Base-by-base conservation (phyloP, 1,140 invertebrate species). In the Temnothorax longispinosus region DNA sequence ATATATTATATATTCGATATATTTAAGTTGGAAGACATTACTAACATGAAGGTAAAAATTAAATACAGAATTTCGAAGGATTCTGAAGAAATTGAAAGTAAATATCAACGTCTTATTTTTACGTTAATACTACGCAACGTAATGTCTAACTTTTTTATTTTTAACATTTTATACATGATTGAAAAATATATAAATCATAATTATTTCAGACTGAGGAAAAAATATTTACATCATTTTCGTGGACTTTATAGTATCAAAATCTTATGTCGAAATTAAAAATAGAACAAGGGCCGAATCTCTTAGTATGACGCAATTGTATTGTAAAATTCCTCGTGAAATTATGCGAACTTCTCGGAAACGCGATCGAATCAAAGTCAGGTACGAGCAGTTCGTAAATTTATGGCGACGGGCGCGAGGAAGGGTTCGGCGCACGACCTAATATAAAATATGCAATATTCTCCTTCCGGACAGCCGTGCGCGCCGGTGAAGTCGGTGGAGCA, bases 371-470 rank as follows among this genome's bases (percentile, higher is more conserved):
- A 84, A 84, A 84, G 80, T 84, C 54, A 75, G 56, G 54, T 84
- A 75, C 54, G 69, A 74, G 50, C 69, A 47, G 78, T 60, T 82
- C 38, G 67, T 74, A 69, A 84, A 84, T 84, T 84, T 84, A 84
- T 69, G 67, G 47, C 47, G 32, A 78, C 27, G 44, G 77, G 65
- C 65, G 52, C 54, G 69, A 74, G 67, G 41, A 84, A 75, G 47
- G 80, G 69, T 84, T 84, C 54, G 80, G 69, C 41, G 56, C 80
- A 84, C 80, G 56, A 75, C 80, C 69, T 44, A 75, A 75, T 74
- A 84, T 84, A 84, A 84, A 84, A 84, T 84, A 84, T 84, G 80
- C 80, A 75, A 74, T 62, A 84, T 84, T 44, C 80, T 84, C 54
- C 41, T 84, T 84, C 80, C 69, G 80, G 80, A 82, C 54, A 67